These are phyloP conservation scores for Zootoca vivipara DNA, from an alignment of 2,113 vertebrate species.

Conservation along the genomic window DNA sequence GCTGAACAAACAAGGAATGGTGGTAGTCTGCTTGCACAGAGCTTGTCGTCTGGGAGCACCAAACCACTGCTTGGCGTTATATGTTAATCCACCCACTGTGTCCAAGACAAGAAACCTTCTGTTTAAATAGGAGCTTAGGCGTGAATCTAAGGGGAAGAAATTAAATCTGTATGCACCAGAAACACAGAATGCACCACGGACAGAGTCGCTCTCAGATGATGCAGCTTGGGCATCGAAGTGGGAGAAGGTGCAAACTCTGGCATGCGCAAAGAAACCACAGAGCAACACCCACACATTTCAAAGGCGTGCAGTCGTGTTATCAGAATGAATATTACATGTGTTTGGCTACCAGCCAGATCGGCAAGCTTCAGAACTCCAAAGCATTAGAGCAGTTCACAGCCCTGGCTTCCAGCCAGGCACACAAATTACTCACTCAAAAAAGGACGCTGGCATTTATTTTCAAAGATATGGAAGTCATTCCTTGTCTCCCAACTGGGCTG, in stretches of 20 bases:
- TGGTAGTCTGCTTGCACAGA: too few species aligned
- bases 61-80: neutral
- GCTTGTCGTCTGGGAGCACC: neutral
- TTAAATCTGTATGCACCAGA: neutral
- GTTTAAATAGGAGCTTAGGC: neutral
- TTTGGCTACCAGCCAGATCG: constrained; percentile 26
- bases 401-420: constrained; percentile 10
- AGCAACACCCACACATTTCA: neutral
- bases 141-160: neutral
- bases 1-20: neutral
- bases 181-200: neutral
- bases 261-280: neutral
- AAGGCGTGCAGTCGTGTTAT: constrained; percentile 2
- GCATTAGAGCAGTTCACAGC: neutral
- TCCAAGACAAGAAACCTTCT: neutral
- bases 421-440: constrained; percentile 16
- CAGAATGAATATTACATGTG: constrained; percentile 22
- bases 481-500: neutral
- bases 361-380: constrained; percentile 22
- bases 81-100: neutral
- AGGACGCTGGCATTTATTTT: neutral
- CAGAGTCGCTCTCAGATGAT: neutral
- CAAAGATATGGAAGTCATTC: neutral
- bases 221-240: neutral
- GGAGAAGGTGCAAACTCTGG: neutral